Conservation (phyloP, 2,113 vertebrate species). For the Eublepharis macularius region DNA sequence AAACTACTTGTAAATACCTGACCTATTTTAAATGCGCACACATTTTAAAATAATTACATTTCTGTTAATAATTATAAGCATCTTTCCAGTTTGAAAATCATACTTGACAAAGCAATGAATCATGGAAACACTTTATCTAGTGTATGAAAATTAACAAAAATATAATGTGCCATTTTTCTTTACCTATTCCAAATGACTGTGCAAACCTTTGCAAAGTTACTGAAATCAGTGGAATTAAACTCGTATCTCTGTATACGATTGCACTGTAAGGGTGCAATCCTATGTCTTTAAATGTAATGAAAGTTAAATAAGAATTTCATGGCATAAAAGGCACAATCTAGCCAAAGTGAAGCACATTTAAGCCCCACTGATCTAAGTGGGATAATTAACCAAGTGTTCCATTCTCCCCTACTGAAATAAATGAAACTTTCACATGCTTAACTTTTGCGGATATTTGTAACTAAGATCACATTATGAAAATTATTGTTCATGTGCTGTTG, state of each 20-base stretch:
- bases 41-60: conserved; percentile 29
- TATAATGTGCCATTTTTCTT: neutral
- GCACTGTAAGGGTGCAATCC: neutral
- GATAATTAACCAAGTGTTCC: neutral
- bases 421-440: neutral
- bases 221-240: neutral
- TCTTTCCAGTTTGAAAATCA: neutral
- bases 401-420: neutral
- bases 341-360: neutral
- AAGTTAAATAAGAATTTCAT: neutral
- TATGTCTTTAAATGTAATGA: neutral
- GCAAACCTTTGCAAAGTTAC: conserved; percentile 2
- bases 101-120: neutral
- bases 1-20: conserved; percentile 47
- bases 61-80: conserved; percentile 11
- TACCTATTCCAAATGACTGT: neutral
- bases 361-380: neutral
- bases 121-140: neutral
- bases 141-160: neutral
- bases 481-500: neutral
- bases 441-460: neutral
- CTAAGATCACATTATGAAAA: neutral
- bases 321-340: neutral
- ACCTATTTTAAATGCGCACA: conserved; percentile 33
- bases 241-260: conserved; percentile 4